A percentile compares a stretch with the other conserved stretches of the same genome.
Conservation (phyloP, 64 coral and sea anemone genomes). For the Actinia equina region DNA sequence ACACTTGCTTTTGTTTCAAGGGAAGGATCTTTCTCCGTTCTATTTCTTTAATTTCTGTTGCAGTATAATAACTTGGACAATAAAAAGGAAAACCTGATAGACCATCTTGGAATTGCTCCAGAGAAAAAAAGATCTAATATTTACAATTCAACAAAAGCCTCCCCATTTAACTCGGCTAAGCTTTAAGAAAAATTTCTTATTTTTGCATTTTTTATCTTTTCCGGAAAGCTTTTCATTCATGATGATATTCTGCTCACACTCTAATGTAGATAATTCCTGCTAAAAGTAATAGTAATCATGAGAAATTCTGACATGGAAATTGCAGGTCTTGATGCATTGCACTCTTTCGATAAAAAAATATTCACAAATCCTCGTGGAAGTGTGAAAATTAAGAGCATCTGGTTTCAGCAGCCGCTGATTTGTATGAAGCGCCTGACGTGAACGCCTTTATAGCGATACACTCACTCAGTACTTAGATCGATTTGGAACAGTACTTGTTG, state of each 20-base stretch:
- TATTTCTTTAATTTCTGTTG: too few relatives aligned
- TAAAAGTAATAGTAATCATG: neutral
- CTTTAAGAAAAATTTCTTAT: too few relatives aligned
- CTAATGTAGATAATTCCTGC: neutral
- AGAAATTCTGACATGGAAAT: neutral
- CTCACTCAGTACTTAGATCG: neutral
- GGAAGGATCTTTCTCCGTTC: too few relatives aligned
- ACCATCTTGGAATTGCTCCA: too few relatives aligned
- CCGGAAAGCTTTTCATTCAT: too few relatives aligned
- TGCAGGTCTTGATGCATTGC: neutral
- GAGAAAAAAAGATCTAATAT: too few relatives aligned
- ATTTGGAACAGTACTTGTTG: neutral
- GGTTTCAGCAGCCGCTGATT: neutral
- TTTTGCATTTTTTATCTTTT: too few relatives aligned
- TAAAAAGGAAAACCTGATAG: too few relatives aligned
- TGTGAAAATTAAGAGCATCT: neutral
- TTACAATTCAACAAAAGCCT: too few relatives aligned
- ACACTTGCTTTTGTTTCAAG: too few relatives aligned
- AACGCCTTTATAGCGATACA: neutral
- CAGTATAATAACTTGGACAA: too few relatives aligned
- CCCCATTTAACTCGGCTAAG: too few relatives aligned
- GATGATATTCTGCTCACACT: neutral
- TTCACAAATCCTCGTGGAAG: conserved; percentile 7
- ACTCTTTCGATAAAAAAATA: neutral
- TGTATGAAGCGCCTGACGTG: neutral